Base-by-base conservation (phyloP, 2,888 invertebrate genomes). In the Ophion ellenae region DNA sequence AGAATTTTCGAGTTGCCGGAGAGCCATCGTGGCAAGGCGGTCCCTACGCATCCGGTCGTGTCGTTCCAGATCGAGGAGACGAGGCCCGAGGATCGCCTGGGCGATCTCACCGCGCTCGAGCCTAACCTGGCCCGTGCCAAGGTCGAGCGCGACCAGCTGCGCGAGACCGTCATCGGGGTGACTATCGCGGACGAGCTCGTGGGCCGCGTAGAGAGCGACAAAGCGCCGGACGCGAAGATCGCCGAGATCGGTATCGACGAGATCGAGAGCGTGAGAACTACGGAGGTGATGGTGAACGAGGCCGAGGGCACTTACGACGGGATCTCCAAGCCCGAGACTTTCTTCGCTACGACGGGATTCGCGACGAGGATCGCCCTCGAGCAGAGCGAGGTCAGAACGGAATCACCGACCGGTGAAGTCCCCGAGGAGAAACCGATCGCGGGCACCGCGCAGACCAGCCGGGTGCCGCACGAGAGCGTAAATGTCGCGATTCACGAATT, bases 151-250 rank as follows among this genome's bases (percentile, higher is more conserved):
- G 86, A 91, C 9, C 89, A 94, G 66, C 91, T 94, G 57, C 94
- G 94, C 83, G 95, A 95, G 93, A 94, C 95, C 20, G 91, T 95
- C 78, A 93, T 96, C 10, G 95, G 95, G 69, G 95, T 96, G 91
- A 94, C 95, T n/a, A 88, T 95, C 63, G 87, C 93, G n/a, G 94
- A 92, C 66, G 97, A 97, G 93, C 95, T 95, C 86, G 89, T 95
- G 85, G 94, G 94, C 90, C 93, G 94, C 47, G 93, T 95, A 59
- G 90, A 91, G 71, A 88, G 92, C 28, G 92, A 93, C 32, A 90
- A 93, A 71, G 90, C 91, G 87, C 94, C 95, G 0, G 94, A 94
- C 20, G 87, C 89, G 3, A 95, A 93, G 87, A 94, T 86, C 36
- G 95, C 95, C 3, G 93, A 94, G 61, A 81, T 95, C 2, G 91